phyloP scores from a whole-genome alignment of 2,797 vertebrate species.

The Argyrosomus regius region DNA sequence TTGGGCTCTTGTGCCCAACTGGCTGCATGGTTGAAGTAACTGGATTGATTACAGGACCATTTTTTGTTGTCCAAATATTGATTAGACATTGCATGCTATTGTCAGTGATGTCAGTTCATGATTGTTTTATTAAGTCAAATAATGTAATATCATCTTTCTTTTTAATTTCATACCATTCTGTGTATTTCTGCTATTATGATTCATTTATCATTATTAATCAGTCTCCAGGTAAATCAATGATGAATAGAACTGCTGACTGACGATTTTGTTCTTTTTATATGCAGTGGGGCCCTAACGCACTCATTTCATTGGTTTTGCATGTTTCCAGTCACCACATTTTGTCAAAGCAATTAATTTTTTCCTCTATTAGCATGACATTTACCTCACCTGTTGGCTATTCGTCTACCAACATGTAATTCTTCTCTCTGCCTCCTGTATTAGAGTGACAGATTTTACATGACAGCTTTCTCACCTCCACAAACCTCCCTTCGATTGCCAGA shows the following conservation, averaged over 20 bases:
- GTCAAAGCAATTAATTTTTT: conserved; percentile 46
- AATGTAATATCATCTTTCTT: background rate
- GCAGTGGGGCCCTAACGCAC: conserved; percentile 35
- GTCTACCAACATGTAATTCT: conserved; percentile 35
- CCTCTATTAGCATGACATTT: conserved; percentile 51
- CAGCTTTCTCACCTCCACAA: conserved; percentile 53
- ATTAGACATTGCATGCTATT: conserved; percentile 57
- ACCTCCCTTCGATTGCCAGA: conserved; percentile 52
- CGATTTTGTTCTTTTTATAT: conserved; percentile 61
- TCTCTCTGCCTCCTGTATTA: conserved; percentile 27
- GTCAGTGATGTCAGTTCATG: conserved; percentile 32
- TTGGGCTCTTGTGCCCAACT: conserved; percentile 20
- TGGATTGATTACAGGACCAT: conserved; percentile 19
- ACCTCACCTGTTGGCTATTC: conserved; percentile 48
- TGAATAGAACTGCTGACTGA: conserved; percentile 54
- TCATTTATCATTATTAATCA: background rate
- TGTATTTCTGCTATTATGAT: conserved; percentile 12
- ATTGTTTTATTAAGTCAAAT: conserved; percentile 9
- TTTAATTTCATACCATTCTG: conserved; percentile 1
- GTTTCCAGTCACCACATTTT: conserved; percentile 49
- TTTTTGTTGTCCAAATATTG: conserved; percentile 29
- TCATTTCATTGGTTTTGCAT: conserved; percentile 66
- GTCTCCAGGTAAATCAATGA: conserved; percentile 8
- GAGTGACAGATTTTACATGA: conserved; percentile 42
- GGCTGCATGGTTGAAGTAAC: conserved; percentile 44